Evolutionary conservation across 2,888 invertebrate species (phyloP).

Genomic region (Apeira syringaria): DNA sequence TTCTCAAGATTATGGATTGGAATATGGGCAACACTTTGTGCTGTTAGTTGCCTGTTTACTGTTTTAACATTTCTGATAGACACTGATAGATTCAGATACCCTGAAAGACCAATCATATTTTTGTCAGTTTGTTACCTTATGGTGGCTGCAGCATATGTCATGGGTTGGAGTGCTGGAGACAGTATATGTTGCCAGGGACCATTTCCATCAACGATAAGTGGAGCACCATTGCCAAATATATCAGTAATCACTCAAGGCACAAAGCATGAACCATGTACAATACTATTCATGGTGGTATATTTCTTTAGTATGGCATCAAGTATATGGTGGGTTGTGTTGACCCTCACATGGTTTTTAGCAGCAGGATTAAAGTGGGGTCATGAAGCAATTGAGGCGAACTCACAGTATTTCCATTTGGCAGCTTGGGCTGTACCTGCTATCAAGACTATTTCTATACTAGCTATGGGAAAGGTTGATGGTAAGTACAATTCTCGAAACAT

Average conservation of each 20-base stretch:
- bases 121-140: slow-evolving; percentile 97
- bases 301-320: slow-evolving; percentile 98
- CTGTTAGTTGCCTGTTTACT: slow-evolving; percentile 95
- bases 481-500: slow-evolving; percentile 49
- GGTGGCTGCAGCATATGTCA: slow-evolving; percentile 96
- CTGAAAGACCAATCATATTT: slow-evolving; percentile 98
- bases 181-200: slow-evolving; percentile 93
- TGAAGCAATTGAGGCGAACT: slow-evolving; percentile 98
- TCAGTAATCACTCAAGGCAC: slow-evolving; percentile 95
- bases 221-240: slow-evolving; percentile 89
- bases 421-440: slow-evolving; percentile 99
- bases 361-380: slow-evolving; percentile 99
- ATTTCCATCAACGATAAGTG: slow-evolving; percentile 87
- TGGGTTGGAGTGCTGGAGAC: slow-evolving; percentile 92
- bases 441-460: slow-evolving; percentile 97
- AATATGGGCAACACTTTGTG: slow-evolving; percentile 95
- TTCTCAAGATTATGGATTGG: slow-evolving; percentile 97
- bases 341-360: slow-evolving; percentile 98
- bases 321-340: slow-evolving; percentile 98
- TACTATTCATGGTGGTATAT: slow-evolving; percentile 97
- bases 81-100: slow-evolving; percentile 97
- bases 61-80: slow-evolving; percentile 97
- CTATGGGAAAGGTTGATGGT: slow-evolving; percentile 98
- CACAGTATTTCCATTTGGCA: slow-evolving; percentile 97
- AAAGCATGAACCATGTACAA: slow-evolving; percentile 92